Base-by-base conservation (phyloP, 2,888 invertebrate species). In the Zygothrica quintamaculata region DNA sequence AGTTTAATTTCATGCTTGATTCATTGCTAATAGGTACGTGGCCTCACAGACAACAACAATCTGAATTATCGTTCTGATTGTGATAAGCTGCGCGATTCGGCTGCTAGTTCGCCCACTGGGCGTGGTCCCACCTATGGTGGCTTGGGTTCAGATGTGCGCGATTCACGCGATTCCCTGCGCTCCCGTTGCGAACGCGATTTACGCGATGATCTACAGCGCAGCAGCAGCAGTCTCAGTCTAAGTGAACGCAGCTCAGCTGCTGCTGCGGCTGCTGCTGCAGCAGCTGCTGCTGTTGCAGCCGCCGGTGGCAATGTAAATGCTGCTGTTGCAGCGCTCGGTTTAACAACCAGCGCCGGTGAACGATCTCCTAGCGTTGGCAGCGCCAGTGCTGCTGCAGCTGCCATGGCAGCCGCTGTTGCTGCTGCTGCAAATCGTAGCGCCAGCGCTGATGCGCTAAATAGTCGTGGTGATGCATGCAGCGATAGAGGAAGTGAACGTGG, bases 41-140 rank as follows among this genome's bases (percentile, higher is more conserved):
- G 96, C 89, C 94, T 97, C 90, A 96, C 96, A 88, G 96, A 97
- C 92, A 96, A 95, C 92, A 95, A 95, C 92, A 94, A 91, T 82
- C 87, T 91, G 79, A 91, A 91, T 68, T 91, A 91, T 80, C 90
- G 91, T 65, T 81, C 90, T 72, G 91, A 90, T 70, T 88, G 88
- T 77, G 91, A 91, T 66, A 90, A 90, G 74, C 91, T 92, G 76
- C 90, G 90, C 81, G 90, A 90, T 65, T 89, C 91, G 62, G 89
- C 89, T 52, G 87, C 89, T 61, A 88, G 90, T 51, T 90, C 91
- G 59, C 91, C 91, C 64, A 88, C 90, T 47, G 88, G 88, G 9
- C 81, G 88, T 26, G 79, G 72, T 7, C 66, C 77, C 60, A 70
- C 71, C 81, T 85, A 64, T 43, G 66, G 77, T 36, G 65, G 66